Evolutionary conservation across 2,113 vertebrate species (phyloP).

Genomic region (Trinectes maculatus): DNA sequence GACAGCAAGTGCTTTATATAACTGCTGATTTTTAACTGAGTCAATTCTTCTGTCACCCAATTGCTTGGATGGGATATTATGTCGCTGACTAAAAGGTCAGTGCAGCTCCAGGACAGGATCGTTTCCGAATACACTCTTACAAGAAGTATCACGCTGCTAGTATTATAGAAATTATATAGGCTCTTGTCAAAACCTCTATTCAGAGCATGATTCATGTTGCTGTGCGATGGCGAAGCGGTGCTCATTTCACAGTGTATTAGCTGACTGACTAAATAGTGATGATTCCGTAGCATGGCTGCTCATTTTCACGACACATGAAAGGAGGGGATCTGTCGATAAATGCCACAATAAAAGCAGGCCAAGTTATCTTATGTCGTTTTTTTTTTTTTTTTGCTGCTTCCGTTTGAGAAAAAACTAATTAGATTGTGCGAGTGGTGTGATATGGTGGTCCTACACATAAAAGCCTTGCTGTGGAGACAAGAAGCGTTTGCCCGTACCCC

Average conservation of each 20-base stretch:
- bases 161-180: conserved; percentile 62
- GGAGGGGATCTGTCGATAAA: conserved; percentile 73
- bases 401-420: conserved; percentile 78
- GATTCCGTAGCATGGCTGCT: conserved; percentile 67
- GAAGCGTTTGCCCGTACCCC: conserved; percentile 63
- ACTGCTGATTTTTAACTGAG: conserved; percentile 50
- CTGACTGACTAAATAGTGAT: conserved; percentile 75
- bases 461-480: conserved; percentile 70
- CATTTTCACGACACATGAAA: conserved; percentile 73
- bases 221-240: conserved; percentile 61
- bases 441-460: conserved; percentile 74
- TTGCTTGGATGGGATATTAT: conserved; percentile 58
- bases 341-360: conserved; percentile 71
- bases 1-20: conserved; percentile 51
- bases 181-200: conserved; percentile 64
- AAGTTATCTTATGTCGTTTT: conserved; percentile 61
- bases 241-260: conserved; percentile 81
- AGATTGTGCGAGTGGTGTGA: conserved; percentile 78
- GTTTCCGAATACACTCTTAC: conserved; percentile 60
- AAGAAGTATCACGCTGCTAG: conserved; percentile 57
- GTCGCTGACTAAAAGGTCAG: conserved; percentile 68
- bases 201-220: conserved; percentile 67
- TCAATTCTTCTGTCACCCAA: conserved; percentile 43
- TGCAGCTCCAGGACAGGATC: conserved; percentile 54
- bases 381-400: conserved; percentile 52